Conservation (phyloP, 2,113 vertebrate species). For the Phasianus colchicus region DNA sequence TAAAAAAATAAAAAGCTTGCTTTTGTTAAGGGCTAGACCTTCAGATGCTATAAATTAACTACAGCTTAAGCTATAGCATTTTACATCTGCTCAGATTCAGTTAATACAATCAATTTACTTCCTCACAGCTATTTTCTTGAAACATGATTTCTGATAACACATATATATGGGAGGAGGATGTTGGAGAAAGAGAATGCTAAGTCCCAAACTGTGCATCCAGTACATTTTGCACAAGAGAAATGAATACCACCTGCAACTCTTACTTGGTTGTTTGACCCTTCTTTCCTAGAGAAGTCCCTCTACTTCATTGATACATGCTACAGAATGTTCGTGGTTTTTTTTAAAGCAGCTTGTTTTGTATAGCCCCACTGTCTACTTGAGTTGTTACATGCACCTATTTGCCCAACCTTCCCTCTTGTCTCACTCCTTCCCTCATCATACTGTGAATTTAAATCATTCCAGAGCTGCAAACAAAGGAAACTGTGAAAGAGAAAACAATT, state of each 20-base stretch:
- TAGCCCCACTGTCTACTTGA: neutral
- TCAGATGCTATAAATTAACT: neutral
- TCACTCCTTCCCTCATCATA: neutral
- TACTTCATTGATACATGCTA: neutral
- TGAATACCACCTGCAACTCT: neutral
- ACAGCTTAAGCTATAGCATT: neutral
- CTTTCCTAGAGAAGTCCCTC: neutral
- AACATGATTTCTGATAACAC: neutral
- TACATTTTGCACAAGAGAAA: neutral
- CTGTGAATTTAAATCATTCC: neutral
- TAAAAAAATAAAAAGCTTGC: neutral
- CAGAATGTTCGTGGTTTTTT: neutral
- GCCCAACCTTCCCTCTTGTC: neutral
- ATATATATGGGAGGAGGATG: neutral
- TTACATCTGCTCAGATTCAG: neutral
- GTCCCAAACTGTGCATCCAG: neutral
- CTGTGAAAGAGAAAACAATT: neutral
- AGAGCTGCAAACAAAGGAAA: neutral
- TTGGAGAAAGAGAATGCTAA: neutral
- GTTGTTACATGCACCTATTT: neutral
- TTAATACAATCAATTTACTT: neutral
- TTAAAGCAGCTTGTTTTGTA: neutral
- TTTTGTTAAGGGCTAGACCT: neutral
- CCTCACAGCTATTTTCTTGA: neutral
- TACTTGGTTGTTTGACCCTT: neutral